A percentile compares a stretch with the other conserved stretches of the same genome.
phyloP scores from a whole-genome alignment of 2,888 invertebrate genomes.

The Chrysolina oricalcia region DNA sequence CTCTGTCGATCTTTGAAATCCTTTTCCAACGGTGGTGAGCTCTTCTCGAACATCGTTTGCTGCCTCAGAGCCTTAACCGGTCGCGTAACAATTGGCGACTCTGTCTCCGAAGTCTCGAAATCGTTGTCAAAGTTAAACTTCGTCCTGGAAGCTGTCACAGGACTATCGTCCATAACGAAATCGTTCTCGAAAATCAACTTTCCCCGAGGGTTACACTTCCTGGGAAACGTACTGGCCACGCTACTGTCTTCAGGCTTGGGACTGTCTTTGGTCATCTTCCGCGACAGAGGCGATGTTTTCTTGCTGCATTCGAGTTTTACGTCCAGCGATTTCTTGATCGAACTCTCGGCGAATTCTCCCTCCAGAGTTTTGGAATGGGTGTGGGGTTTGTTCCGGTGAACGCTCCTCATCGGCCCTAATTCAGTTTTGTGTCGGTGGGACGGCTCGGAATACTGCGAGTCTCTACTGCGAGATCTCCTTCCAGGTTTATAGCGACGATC shows the following conservation, averaged over 20 bases:
- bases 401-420: slow-evolving; percentile 59
- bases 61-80: slow-evolving; percentile 53
- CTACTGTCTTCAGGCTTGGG: slow-evolving; percentile 64
- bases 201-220: slow-evolving; percentile 64
- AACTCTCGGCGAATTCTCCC: slow-evolving; percentile 75
- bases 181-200: slow-evolving; percentile 78
- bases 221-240: slow-evolving; percentile 63
- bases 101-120: slow-evolving; percentile 66
- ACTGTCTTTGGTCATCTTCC: slow-evolving; percentile 66
- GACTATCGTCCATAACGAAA: slow-evolving; percentile 73
- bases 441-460: slow-evolving; percentile 68
- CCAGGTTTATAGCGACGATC: slow-evolving; percentile 74
- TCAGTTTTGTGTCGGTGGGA: slow-evolving; percentile 66
- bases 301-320: slow-evolving; percentile 61
- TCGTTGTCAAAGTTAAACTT: slow-evolving; percentile 67
- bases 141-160: slow-evolving; percentile 50
- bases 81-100: slow-evolving; percentile 59
- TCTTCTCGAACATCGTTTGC: slow-evolving; percentile 56
- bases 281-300: slow-evolving; percentile 61
- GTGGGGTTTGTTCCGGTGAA: slow-evolving; percentile 63
- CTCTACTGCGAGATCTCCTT: slow-evolving; percentile 71
- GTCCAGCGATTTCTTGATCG: slow-evolving; percentile 56
- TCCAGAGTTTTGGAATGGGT: slow-evolving; percentile 72
- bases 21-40: slow-evolving; percentile 42
- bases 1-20: slow-evolving; percentile 52